Percentiles rank a stretch among this genome's conserved stretches.
These are phyloP conservation scores for Pristionchus arcanus DNA, from an alignment of 2,888 invertebrate genomes.

Conservation along the genomic window DNA sequence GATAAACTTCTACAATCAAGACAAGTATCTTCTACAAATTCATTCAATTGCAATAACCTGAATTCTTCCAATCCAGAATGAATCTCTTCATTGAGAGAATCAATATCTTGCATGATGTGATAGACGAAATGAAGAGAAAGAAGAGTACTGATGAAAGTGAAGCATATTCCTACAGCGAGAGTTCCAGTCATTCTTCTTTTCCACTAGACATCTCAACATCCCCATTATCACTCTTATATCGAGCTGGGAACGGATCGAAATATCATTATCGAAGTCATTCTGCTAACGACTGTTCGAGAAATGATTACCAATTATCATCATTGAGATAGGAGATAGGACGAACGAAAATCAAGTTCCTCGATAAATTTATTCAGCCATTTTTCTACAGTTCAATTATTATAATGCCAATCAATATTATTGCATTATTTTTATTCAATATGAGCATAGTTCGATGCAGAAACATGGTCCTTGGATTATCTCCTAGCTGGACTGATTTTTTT, in stretches of 20 bases:
- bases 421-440: not conserved
- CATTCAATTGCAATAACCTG: not conserved
- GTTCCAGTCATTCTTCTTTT: constrained; percentile 2
- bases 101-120: constrained; percentile 3
- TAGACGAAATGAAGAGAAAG: constrained; percentile 26
- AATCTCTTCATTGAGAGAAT: constrained; percentile 51
- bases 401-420: not conserved
- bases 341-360: not conserved
- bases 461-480: too few relatives aligned
- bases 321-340: not conserved
- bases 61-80: constrained; percentile 10
- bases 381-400: too few relatives aligned
- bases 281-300: constrained; percentile 23
- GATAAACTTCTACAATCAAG: not conserved
- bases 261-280: constrained; percentile 4
- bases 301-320: not conserved
- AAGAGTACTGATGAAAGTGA: not conserved
- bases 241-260: constrained; percentile 28
- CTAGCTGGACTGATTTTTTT: too few relatives aligned
- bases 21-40: not conserved
- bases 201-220: not conserved
- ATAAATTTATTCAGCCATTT: not conserved
- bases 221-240: constrained; percentile 3
- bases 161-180: not conserved
- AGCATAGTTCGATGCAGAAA: too few relatives aligned